These are phyloP conservation scores for Eufriesea mexicana DNA, from an alignment of 1,140 invertebrate genomes.

Conservation along the genomic window DNA sequence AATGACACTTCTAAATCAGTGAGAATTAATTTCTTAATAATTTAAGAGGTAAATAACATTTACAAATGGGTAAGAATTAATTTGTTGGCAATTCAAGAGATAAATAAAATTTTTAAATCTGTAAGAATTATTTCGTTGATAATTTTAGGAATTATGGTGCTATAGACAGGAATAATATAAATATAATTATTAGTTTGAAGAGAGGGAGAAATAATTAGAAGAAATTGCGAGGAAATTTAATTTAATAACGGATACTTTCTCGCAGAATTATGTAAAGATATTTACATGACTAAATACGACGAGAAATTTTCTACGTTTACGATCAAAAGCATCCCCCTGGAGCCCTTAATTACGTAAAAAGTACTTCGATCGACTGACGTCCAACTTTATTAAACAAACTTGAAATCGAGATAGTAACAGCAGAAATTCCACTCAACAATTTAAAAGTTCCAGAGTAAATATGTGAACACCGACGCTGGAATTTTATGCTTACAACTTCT, in stretches of 20 bases:
- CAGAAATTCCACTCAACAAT: background rate
- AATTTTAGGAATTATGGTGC: no score
- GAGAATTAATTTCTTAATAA: no score
- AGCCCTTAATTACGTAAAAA: background rate
- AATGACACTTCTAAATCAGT: background rate
- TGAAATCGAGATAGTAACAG: conserved; percentile 9
- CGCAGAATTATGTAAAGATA: background rate
- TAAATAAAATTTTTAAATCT: no score
- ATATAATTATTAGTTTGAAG: background rate
- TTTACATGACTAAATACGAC: background rate
- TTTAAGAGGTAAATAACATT: no score
- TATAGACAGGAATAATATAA: background rate
- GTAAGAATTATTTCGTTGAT: no score
- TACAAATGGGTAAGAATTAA: no score
- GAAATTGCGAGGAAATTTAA: background rate
- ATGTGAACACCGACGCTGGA: background rate
- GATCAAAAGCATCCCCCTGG: background rate
- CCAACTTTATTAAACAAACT: conserved; percentile 26
- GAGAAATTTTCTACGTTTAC: background rate
- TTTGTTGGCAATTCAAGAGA: no score
- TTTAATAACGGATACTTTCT: background rate
- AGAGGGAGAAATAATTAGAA: background rate
- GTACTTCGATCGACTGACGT: background rate
- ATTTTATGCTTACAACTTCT: background rate
- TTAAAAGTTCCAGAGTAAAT: background rate